phyloP scores from a whole-genome alignment of 1,140 invertebrate species.

The Onthophagus taurus region DNA sequence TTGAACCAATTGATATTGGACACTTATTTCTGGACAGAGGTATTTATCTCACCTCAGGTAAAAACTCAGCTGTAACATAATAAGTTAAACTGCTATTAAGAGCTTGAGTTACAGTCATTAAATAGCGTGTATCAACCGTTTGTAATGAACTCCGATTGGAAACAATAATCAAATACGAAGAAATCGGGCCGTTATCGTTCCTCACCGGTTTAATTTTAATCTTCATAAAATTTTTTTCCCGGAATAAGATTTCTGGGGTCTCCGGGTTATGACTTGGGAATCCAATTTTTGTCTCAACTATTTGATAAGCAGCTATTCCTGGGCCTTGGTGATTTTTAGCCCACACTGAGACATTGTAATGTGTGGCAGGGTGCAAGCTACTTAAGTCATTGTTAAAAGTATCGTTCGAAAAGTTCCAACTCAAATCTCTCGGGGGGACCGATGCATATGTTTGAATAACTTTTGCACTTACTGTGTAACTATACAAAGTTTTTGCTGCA shows the following conservation, averaged over 20 bases:
- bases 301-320: conserved; percentile 21
- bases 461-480: conserved; percentile 27
- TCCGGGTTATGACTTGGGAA: conserved; percentile 52
- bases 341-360: conserved; percentile 30
- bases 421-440: conserved; percentile 16
- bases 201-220: conserved; percentile 50
- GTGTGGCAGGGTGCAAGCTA: conserved; percentile 27
- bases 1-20: not conserved
- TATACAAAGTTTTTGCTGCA: conserved; percentile 25
- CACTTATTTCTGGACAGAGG: conserved; percentile 6
- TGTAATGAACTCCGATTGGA: conserved; percentile 52
- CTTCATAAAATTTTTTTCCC: conserved; percentile 46
- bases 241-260: conserved; percentile 50
- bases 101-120: conserved; percentile 50
- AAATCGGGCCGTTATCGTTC: conserved; percentile 67
- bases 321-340: conserved; percentile 20
- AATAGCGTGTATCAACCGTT: conserved; percentile 47
- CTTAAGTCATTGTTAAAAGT: conserved; percentile 26
- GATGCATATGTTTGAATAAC: conserved; percentile 28
- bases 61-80: conserved; percentile 72
- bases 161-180: conserved; percentile 60
- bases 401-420: conserved; percentile 28
- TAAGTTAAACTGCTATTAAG: conserved; percentile 53
- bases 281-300: conserved; percentile 29
- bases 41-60: conserved; percentile 43